A percentile compares a stretch with the other conserved stretches of the same genome.
Conservation (phyloP, 2,888 invertebrate species). For the Drosophila imparisetae region DNA sequence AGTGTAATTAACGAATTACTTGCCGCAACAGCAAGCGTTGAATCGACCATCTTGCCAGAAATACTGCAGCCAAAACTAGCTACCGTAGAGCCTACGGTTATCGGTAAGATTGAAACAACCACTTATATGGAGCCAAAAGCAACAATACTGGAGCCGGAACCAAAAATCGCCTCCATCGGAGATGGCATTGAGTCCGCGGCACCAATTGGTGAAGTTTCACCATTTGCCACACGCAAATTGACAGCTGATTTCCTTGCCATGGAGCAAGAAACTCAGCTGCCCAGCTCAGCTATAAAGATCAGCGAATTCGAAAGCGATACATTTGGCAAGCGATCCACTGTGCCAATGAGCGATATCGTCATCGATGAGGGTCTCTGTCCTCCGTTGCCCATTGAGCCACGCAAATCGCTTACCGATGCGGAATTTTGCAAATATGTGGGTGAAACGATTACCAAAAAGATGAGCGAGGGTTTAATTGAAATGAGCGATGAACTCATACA, state of each 20-base stretch:
- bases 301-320: constrained; percentile 50
- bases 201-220: constrained; percentile 63
- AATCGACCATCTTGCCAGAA: constrained; percentile 41
- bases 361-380: constrained; percentile 58
- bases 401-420: constrained; percentile 83
- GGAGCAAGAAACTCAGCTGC: constrained; percentile 63
- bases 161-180: constrained; percentile 8
- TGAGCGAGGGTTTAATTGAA: constrained; percentile 83
- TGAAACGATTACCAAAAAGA: constrained; percentile 83
- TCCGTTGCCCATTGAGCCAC: constrained; percentile 72
- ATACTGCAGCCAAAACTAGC: constrained; percentile 32
- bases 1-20: constrained; percentile 40
- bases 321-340: constrained; percentile 47
- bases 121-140: constrained; percentile 5
- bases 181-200: constrained; percentile 81
- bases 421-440: constrained; percentile 84
- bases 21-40: constrained; percentile 31
- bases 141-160: constrained; percentile 4
- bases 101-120: constrained; percentile 6
- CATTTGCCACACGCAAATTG: constrained; percentile 59
- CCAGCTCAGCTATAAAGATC: constrained; percentile 9
- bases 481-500: constrained; percentile 81
- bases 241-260: constrained; percentile 69
- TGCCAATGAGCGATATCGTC: constrained; percentile 45
- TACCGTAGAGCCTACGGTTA: constrained; percentile 4